Evolutionary conservation across 1,140 invertebrate genomes (phyloP), one percentile per base, ranked within the genome.

Genomic region (Brachionus rotundiformis): DNA sequence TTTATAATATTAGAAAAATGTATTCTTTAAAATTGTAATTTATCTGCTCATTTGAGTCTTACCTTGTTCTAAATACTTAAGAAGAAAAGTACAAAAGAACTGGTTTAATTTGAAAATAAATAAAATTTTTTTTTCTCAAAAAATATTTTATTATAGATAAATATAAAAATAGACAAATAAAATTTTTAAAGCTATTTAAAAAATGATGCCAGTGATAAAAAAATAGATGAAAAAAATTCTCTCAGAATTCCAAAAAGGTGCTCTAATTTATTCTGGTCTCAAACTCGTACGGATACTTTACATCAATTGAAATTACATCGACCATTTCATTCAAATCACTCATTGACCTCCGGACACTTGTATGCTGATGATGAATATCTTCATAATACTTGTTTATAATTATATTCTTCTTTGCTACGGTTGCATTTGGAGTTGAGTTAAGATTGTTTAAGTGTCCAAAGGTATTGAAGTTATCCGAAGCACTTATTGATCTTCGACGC

Each of bases 321-420:
- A 68, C 63, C 63, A 68, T 68, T 39, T 68, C 63, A 36, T 68
- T 68, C 16, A 68, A 68, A 36, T 68, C 63, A 68, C 63, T 68
- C 33, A 68, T 33, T 36, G 63, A 68, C 19, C 63, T 33, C 16
- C 63, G 29, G 2, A 36, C 8, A 68, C 63, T 68, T 2, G 61
- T 63, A 19, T 68, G 63, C 8, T 68, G 63, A 68, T 68, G 63
- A 41, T 68, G 63, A 36, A 68, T 68, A 16, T 68, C 63, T 16
- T 68, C 29, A 68, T 68, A 68, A 36, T 68, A 68, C 36, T 68
- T 68, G 16, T 68, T 68, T n/a, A 39, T 7, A 1, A 68, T 36
- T 23, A 68, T 19, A 68, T 68, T 68, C 16, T 36, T 36, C 16
- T 19, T 68, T n/a, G 29, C 29, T 2, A 36, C 16, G 7, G 63